Base-by-base conservation (phyloP, 2,113 vertebrate genomes). In the Eonycteris spelaea region DNA sequence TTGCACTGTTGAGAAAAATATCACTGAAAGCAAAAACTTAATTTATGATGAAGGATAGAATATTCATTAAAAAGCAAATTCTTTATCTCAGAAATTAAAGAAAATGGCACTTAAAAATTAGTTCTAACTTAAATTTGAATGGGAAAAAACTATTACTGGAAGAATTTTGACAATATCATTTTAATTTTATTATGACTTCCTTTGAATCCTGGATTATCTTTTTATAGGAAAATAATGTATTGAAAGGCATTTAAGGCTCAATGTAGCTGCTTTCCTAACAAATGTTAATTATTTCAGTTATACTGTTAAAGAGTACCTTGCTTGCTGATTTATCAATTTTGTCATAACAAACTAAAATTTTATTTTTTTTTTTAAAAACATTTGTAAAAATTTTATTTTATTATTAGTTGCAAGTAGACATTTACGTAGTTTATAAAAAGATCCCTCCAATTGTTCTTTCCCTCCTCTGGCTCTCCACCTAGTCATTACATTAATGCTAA, bases 61-160 rank as follows among this genome's bases (percentile, higher is more conserved):
- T 89, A 24, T 71, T 86, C 61, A 95, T 87, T 94, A 94, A 91
- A 97, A 61, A 13, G 30, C 18, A 91, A 96, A 86, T 35, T 70
- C 21, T 71, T 55, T 51, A 35, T 33, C 80, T 89, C 16, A 67
- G 85, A 85, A 78, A 48, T 48, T 84, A 45, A 84, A 88, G 16
- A 73, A 11, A 88, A 57, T 5, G 6, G 16, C 80, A 70, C 45
- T 84, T 78, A 55, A 85, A 96, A 91, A 89, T 74, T 48, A 86
- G 13, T 90, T 80, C 26, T 86, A 65, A 92, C 55, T 68, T 82
- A 73, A 79, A 68, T 74, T 68, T 74, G 57, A 83, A 51, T 61
- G 11, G 8, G 75, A 80, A 65, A 70, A 18, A 78, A 65, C 15
- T 21, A 65, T 33, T 93, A 77, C 3, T 86, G 35, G 33, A 82